A percentile compares a stretch with the other conserved stretches of the same genome.
Conservation (phyloP, 1,140 invertebrate genomes). For the Acromyrmex echinatior region DNA sequence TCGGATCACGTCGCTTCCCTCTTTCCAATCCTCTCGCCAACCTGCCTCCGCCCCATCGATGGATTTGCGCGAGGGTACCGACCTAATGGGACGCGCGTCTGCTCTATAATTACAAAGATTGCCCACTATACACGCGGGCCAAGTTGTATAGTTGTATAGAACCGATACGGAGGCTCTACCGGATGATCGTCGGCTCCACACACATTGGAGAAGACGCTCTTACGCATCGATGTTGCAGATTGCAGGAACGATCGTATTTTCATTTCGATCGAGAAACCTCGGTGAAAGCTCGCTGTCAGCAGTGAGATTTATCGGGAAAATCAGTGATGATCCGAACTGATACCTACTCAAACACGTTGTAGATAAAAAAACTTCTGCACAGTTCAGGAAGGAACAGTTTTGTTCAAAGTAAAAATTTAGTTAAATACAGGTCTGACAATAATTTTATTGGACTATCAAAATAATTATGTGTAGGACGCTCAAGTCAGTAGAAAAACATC, state of each 20-base stretch:
- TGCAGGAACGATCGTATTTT: conserved; percentile 74
- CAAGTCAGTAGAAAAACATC: too few species aligned
- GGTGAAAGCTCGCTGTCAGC: too few species aligned
- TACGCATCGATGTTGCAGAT: conserved; percentile 40
- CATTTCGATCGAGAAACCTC: conserved; percentile 66
- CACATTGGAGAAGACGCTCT: neutral
- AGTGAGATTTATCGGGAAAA: neutral
- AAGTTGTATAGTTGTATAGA: conserved; percentile 33
- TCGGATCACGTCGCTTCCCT: neutral
- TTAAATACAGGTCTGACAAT: too few species aligned
- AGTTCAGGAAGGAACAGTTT: too few species aligned
- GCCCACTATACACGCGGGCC: conserved; percentile 79
- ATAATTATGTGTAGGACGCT: too few species aligned
- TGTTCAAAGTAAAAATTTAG: too few species aligned
- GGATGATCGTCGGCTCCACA: conserved; percentile 35
- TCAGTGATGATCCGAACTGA: neutral
- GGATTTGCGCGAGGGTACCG: conserved; percentile 63
- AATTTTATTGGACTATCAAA: too few species aligned
- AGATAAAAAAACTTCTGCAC: neutral
- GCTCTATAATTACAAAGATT: conserved; percentile 87
- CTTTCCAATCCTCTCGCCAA: conserved; percentile 5
- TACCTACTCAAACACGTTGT: neutral
- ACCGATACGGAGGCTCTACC: conserved; percentile 63
- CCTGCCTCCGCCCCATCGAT: neutral
- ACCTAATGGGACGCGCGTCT: conserved; percentile 85